A percentile compares a stretch with the other conserved stretches of the same genome.
Evolutionary conservation across 92 coral and sea anemone genomes (phyloP).

Genomic region (Montipora capitata): DNA sequence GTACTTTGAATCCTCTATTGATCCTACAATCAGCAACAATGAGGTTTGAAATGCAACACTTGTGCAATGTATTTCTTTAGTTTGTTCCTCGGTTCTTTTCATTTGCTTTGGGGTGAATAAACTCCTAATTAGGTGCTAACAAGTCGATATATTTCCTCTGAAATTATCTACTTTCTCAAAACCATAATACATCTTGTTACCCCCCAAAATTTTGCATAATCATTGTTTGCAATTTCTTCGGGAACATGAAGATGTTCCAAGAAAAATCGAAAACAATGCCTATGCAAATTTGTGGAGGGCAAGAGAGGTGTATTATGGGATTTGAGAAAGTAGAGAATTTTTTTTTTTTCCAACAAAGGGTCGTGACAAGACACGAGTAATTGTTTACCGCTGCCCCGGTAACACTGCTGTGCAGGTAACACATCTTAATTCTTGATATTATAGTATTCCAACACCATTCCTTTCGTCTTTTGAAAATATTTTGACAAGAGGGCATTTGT

Average conservation of each 20-base stretch:
- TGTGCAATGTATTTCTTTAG: neutral
- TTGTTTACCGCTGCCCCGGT: slow-evolving; percentile 96
- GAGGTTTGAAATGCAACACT: neutral
- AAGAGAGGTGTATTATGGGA: too few species aligned
- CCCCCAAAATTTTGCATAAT: too few species aligned
- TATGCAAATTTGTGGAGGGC: too few species aligned
- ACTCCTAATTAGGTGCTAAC: too few species aligned
- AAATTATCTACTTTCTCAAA: neutral
- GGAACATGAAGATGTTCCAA: too few species aligned
- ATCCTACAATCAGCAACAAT: slow-evolving; percentile 63
- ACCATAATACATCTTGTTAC: too few species aligned
- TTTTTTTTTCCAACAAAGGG: slow-evolving; percentile 34
- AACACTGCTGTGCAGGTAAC: slow-evolving; percentile 97
- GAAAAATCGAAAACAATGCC: too few species aligned
- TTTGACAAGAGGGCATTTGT: neutral
- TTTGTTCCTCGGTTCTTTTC: neutral
- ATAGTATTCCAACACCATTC: too few species aligned
- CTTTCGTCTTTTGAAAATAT: neutral
- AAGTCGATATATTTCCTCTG: neutral
- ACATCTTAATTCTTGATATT: neutral
- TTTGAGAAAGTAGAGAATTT: neutral
- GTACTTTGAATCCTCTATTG: slow-evolving; percentile 94
- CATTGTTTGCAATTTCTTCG: too few species aligned
- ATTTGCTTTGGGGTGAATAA: neutral
- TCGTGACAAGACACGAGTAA: slow-evolving; percentile 89